These are phyloP conservation scores for Agrotis clavis DNA, from an alignment of 2,888 invertebrate species.

Conservation along the genomic window DNA sequence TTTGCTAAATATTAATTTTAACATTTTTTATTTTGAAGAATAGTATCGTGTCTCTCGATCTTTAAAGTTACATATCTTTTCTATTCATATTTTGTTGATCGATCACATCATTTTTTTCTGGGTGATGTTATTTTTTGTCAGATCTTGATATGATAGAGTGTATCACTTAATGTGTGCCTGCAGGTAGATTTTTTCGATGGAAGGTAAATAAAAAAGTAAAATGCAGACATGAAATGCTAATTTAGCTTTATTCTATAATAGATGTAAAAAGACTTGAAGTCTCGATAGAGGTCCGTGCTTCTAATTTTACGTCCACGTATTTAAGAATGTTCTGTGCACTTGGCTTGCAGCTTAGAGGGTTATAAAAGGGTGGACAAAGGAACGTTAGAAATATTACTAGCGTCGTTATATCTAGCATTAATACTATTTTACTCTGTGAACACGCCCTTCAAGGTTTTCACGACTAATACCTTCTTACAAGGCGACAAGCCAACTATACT, in stretches of 20 bases:
- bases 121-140: not conserved
- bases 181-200: slow-evolving; percentile 14
- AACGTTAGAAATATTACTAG: slow-evolving; percentile 38
- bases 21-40: slow-evolving; percentile 46
- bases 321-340: slow-evolving; percentile 10
- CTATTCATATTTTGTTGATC: slow-evolving; percentile 23
- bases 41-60: slow-evolving; percentile 36
- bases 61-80: slow-evolving; percentile 27
- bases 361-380: slow-evolving; percentile 21
- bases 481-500: slow-evolving; percentile 41
- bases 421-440: slow-evolving; percentile 13
- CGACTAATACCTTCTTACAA: slow-evolving; percentile 47
- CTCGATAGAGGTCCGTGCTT: not conserved
- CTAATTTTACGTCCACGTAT: slow-evolving; percentile 7
- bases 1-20: slow-evolving; percentile 66
- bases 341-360: not conserved
- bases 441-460: slow-evolving; percentile 45
- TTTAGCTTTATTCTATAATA: not conserved
- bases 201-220: slow-evolving; percentile 5
- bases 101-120: not conserved
- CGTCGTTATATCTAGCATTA: slow-evolving; percentile 6
- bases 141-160: not conserved
- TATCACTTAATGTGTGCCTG: slow-evolving; percentile 1
- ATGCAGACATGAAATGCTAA: slow-evolving; percentile 15
- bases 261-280: not conserved